These are phyloP conservation scores for Atta colombica DNA, from an alignment of 1,140 invertebrate species.

Conservation along the genomic window DNA sequence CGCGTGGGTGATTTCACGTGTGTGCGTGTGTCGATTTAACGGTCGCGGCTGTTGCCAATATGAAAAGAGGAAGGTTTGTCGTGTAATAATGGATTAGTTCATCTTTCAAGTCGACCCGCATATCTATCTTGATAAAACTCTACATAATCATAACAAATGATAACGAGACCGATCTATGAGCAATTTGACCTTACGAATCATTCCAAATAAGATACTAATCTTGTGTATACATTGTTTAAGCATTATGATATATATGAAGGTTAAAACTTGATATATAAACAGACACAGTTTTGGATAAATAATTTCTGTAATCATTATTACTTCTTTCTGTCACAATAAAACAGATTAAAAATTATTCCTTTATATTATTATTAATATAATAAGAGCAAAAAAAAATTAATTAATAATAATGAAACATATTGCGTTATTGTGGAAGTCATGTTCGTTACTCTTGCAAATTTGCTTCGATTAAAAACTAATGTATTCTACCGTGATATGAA, in stretches of 20 bases:
- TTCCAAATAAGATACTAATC: background rate
- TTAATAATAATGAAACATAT: too few species aligned
- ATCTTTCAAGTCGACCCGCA: background rate
- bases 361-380: constrained; percentile 2
- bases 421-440: too few species aligned
- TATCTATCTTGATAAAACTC: background rate
- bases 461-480: too few species aligned
- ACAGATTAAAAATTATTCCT: background rate
- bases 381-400: background rate
- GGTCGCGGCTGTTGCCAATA: constrained; percentile 20
- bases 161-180: constrained; percentile 37
- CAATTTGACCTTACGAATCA: constrained; percentile 10
- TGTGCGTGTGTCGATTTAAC: constrained; percentile 50
- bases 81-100: constrained; percentile 52
- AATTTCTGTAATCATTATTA: background rate
- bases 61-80: background rate
- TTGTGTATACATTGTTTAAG: constrained; percentile 45
- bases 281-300: background rate
- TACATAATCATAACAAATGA: constrained; percentile 15
- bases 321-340: background rate
- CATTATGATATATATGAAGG: constrained; percentile 1
- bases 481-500: too few species aligned
- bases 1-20: constrained; percentile 64
- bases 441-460: too few species aligned
- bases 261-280: constrained; percentile 1